These are phyloP conservation scores for Drosophila subquinaria DNA, from an alignment of 2,888 invertebrate species.

Conservation along the genomic window DNA sequence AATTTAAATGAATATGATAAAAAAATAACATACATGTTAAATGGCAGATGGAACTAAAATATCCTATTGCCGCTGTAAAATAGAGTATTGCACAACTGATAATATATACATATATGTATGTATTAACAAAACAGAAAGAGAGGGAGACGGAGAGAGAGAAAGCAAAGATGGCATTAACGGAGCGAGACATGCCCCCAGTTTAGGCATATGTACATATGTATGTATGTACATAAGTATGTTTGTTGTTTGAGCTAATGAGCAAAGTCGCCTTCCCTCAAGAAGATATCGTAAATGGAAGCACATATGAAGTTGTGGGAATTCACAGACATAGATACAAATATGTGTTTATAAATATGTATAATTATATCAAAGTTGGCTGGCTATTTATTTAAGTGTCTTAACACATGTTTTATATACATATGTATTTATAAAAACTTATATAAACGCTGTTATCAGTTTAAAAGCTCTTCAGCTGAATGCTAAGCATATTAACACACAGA, in stretches of 20 bases:
- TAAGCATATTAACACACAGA: background rate
- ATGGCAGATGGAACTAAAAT: background rate
- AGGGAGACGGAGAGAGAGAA: background rate
- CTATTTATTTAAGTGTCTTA: background rate
- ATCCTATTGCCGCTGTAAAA: background rate
- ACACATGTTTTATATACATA: background rate
- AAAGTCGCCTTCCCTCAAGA: constrained; percentile 19
- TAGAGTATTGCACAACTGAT: constrained; percentile 37
- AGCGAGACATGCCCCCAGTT: constrained; percentile 36
- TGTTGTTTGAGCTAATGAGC: constrained; percentile 40
- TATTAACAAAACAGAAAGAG: constrained; percentile 14
- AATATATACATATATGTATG: constrained; percentile 38
- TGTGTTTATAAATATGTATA: background rate
- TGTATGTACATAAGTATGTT: constrained; percentile 1
- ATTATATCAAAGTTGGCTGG: background rate
- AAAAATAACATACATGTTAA: too few species aligned
- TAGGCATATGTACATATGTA: too few species aligned
- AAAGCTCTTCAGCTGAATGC: background rate
- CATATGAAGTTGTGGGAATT: background rate
- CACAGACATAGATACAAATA: background rate
- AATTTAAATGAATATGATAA: too few species aligned
- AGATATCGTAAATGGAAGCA: constrained; percentile 5
- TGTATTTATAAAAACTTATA: background rate
- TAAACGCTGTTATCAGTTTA: constrained; percentile 14
- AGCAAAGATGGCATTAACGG: constrained; percentile 2